Conservation (phyloP, 1,140 invertebrate genomes). For the Papilio xuthus region DNA sequence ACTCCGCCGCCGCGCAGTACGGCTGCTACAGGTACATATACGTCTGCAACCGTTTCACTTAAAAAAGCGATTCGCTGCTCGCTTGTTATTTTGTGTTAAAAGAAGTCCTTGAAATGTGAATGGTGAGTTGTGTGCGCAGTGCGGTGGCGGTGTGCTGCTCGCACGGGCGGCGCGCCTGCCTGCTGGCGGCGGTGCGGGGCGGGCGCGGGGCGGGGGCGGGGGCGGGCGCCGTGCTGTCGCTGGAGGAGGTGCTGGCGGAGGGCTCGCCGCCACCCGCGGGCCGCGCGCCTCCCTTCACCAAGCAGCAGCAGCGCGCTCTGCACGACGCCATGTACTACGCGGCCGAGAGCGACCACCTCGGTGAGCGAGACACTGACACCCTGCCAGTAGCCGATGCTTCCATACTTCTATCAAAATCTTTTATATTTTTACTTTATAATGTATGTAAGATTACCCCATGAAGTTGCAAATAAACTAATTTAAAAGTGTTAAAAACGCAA, state of each 20-base stretch:
- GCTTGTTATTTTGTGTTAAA: neutral
- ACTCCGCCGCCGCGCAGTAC: conserved; percentile 91
- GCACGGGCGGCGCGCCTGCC: conserved; percentile 89
- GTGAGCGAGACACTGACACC: conserved; percentile 67
- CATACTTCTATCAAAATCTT: neutral
- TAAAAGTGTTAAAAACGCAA: neutral
- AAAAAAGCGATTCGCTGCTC: neutral
- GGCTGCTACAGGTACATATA: conserved; percentile 87
- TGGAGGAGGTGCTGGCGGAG: conserved; percentile 95
- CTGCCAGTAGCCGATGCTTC: neutral
- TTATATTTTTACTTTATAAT: neutral
- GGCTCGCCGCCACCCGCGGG: conserved; percentile 80
- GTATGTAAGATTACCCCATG: neutral
- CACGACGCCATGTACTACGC: conserved; percentile 97
- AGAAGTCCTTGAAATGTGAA: neutral
- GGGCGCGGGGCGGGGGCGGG: conserved; percentile 87
- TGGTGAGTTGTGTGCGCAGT: conserved; percentile 69
- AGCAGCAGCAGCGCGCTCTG: conserved; percentile 90
- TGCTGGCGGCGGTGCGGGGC: conserved; percentile 90
- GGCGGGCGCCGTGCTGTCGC: conserved; percentile 88
- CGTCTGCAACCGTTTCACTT: too few species aligned
- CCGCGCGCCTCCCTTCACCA: conserved; percentile 84
- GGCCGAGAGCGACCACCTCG: conserved; percentile 93
- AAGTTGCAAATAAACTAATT: too few species aligned
- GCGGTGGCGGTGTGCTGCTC: conserved; percentile 93